Base-by-base conservation (phyloP, 2,113 vertebrate species). In the Penelope pileata region DNA sequence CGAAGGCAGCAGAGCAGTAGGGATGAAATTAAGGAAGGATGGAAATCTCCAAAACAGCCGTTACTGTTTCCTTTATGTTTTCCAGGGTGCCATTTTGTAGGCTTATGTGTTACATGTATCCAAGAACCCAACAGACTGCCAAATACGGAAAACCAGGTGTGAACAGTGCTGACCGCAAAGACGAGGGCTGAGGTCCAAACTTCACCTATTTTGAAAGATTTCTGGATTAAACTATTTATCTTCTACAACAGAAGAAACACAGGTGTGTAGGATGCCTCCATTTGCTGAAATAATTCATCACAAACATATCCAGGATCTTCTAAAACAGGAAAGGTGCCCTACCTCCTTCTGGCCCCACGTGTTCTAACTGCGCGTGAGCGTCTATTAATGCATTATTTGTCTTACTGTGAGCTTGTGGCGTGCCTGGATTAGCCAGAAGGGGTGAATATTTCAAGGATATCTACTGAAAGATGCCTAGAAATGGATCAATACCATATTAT, bases 71-170 rank as follows among this genome's bases (percentile, higher is more conserved):
- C 76, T 95, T 96, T 90, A 53, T 87, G 36, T 85, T 80, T 74
- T 53, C 87, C 21, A 34, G 59, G 40, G 80, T 62, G 51, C 12
- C 76, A 58, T 83, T 88, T 86, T 58, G 81, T 80, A 91, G 90
- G 92, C 76, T 76, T 80, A 10, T 48, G 53, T 84, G 54, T 91
- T 54, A 16, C 15, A 18, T 7, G 51, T 69, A 92, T 43, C 64
- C 54, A 83, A 96, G 73, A 95, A 88, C 85, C 58, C 29, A 88
- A 88, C 91, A 88, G 80, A 83, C 87, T 83, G 96, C 94, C 74
- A 92, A 15, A 43, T 43, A 43, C 42, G 10, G 42, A n/a, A n/a
- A n/a, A n/a, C n/a, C n/a, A n/a, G n/a, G 1, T 4, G 53, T 47
- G 67, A 91, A 51, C 38, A 86, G 78, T 0, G 15, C 1, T 4